These are phyloP conservation scores for Pelosia muscerda DNA, from an alignment of 2,888 invertebrate species.

Conservation along the genomic window DNA sequence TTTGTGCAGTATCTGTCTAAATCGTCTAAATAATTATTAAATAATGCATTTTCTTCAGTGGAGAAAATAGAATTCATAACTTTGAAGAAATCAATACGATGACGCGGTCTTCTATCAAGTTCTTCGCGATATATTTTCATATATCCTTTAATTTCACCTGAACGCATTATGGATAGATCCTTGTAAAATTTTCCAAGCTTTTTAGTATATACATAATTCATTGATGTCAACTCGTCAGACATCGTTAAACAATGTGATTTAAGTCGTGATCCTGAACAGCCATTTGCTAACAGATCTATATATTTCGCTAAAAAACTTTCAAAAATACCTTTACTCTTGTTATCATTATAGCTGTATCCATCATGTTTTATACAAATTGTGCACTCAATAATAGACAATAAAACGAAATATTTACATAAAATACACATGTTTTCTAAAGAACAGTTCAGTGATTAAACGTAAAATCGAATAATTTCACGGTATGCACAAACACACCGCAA, in stretches of 20 bases:
- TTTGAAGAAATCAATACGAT: slow-evolving; percentile 55
- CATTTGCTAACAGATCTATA: slow-evolving; percentile 55
- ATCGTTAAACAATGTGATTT: slow-evolving; percentile 57
- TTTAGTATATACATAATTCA: slow-evolving; percentile 52
- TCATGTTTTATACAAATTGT: slow-evolving; percentile 1
- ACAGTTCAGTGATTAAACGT: background rate
- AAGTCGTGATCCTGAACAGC: slow-evolving; percentile 56
- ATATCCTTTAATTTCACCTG: slow-evolving; percentile 54
- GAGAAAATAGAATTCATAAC: slow-evolving; percentile 54
- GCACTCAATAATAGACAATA: background rate
- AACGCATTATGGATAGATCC: slow-evolving; percentile 52
- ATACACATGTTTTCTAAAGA: slow-evolving; percentile 4
- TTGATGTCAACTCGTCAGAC: slow-evolving; percentile 44
- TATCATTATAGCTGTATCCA: background rate
- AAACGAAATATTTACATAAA: slow-evolving; percentile 9
- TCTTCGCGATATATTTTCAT: slow-evolving; percentile 51
- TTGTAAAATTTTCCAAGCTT: slow-evolving; percentile 56
- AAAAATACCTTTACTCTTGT: slow-evolving; percentile 57
- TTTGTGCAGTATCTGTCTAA: slow-evolving; percentile 48
- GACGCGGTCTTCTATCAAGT: slow-evolving; percentile 40
- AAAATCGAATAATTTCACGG: slow-evolving; percentile 51
- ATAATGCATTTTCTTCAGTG: too few species aligned
- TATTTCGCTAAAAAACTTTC: slow-evolving; percentile 62
- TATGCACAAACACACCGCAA: slow-evolving; percentile 12
- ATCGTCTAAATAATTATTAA: slow-evolving; percentile 60